Base-by-base conservation (phyloP, 1,140 invertebrate genomes). In the Panulirus ornatus region DNA sequence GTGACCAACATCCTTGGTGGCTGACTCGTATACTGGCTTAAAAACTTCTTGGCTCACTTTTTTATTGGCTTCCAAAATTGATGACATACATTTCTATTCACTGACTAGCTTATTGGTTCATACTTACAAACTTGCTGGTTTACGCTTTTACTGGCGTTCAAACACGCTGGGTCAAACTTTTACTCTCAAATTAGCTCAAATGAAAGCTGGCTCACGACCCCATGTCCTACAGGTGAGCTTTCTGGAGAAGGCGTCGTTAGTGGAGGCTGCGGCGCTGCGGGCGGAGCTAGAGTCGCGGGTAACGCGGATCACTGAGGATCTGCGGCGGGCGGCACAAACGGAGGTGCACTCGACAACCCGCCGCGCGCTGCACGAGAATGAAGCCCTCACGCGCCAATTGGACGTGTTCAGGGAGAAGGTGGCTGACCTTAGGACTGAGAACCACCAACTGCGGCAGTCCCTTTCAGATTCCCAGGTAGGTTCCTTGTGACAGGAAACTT, bases 301-400 rank as follows among this genome's bases (percentile, higher is more conserved):
- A 27, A 79, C 86, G 0, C 63, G 83, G 27, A 84, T 91, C n/a
- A 89, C 91, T 0, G 87, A 89, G 54, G 88, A 91, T 30, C 79
- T 91, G 44, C 86, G 91, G 5, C 34, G 51, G n/a, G 91, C 91
- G 22, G 91, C 91, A 1, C 86, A 88, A 54, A 89, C 86, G 9
- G 91, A 91, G 73, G 84, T 91, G 54, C 91, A 91, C 70, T 91
- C 86, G 8, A 91, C 91, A 82, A 91, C 91, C 14, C 86, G 91
- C 16, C 87, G 91, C 36, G 91, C 91, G 27, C 75, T 91, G n/a
- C 91, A 91, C 51, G 86, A 91, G 76, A 91, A 91, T 75, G 86
- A 91, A 58, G 82, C 87, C 34, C 87, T 91, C 9, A 91, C 91
- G 16, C 54, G 47, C 2, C 82, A 85, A 38, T 75, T 91, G 30